phyloP scores from a whole-genome alignment of 2,113 vertebrate species.

The Dinomys branickii region DNA sequence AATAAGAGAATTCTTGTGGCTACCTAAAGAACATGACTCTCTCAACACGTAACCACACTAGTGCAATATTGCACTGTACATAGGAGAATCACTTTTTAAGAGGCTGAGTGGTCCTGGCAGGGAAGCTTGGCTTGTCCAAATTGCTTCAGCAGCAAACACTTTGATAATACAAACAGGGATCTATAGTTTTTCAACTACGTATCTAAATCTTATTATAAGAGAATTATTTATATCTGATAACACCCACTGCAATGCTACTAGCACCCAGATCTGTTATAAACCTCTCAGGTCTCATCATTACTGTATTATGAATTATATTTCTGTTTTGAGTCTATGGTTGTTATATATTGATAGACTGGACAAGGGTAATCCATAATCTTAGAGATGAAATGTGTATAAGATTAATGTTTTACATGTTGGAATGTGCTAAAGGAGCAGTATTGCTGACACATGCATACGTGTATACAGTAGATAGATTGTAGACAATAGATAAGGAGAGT shows the following conservation, averaged over 20 bases:
- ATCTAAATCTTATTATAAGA: rapidly evolving
- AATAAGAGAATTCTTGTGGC: not conserved
- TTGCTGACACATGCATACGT: too few relatives aligned
- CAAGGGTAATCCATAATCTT: not conserved
- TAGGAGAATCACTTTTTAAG: not conserved
- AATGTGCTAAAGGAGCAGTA: not conserved
- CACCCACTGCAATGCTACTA: not conserved
- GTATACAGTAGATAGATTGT: not conserved
- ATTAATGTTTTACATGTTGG: not conserved
- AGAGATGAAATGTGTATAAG: not conserved
- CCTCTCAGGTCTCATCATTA: not conserved
- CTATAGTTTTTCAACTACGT: not conserved
- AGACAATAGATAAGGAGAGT: not conserved
- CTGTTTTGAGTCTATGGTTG: not conserved
- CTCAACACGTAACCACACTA: not conserved
- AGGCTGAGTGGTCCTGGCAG: not conserved
- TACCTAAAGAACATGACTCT: not conserved
- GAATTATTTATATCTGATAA: not conserved
- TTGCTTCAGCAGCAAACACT: not conserved
- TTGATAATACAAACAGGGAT: not conserved
- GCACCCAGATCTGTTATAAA: not conserved
- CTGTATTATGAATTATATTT: not conserved
- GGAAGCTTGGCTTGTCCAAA: not conserved
- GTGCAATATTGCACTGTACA: not conserved
- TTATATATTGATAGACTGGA: not conserved